phyloP scores from a whole-genome alignment of 2,113 vertebrate species.

The Eonycteris spelaea region DNA sequence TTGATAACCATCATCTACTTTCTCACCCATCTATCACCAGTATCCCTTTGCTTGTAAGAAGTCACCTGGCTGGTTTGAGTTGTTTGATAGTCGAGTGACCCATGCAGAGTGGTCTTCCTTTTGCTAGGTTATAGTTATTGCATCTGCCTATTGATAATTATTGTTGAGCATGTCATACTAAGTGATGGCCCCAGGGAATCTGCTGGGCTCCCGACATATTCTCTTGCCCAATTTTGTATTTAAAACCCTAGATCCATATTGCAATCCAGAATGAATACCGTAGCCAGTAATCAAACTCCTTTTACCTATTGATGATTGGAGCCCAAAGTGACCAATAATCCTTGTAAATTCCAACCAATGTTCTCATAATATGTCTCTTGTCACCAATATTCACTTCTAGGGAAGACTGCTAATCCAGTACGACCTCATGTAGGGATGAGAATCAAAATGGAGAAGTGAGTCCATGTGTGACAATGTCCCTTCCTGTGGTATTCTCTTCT shows the following conservation, averaged over 20 bases:
- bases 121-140: background rate
- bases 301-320: background rate
- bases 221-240: background rate
- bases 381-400: background rate
- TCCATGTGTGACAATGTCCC: background rate
- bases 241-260: background rate
- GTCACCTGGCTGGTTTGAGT: background rate
- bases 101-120: background rate
- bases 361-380: background rate
- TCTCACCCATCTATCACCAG: background rate
- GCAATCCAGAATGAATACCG: background rate
- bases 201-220: rapidly evolving
- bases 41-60: background rate
- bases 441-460: background rate
- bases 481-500: background rate
- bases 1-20: background rate
- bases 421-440: background rate
- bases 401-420: background rate
- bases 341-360: rapidly evolving
- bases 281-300: background rate
- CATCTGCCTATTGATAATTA: background rate
- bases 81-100: background rate
- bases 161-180: background rate
- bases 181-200: background rate
- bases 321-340: background rate